Evolutionary conservation across 2,888 invertebrate species (phyloP).

Genomic region (Ganaspis brasiliensis): DNA sequence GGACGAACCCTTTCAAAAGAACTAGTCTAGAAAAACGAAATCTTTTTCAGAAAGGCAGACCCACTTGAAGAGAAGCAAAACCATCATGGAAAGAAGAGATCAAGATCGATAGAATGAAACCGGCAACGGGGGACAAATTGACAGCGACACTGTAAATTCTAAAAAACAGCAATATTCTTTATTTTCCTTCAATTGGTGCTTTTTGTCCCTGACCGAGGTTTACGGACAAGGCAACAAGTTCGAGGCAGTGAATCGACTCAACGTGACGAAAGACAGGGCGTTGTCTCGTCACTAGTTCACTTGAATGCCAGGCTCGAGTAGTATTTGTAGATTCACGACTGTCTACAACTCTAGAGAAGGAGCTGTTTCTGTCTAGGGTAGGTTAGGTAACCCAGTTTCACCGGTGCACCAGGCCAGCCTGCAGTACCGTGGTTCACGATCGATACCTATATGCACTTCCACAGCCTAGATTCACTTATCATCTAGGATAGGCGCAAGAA

Average conservation of each 20-base stretch:
- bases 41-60: too few species aligned
- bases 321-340: constrained; percentile 40
- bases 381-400: constrained; percentile 76
- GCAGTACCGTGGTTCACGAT: constrained; percentile 58
- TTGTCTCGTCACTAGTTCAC: constrained; percentile 49
- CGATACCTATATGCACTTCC: constrained; percentile 70
- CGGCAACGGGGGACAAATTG: too few species aligned
- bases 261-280: constrained; percentile 56
- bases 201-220: constrained; percentile 58
- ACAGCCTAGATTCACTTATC: constrained; percentile 69
- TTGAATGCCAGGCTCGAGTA: constrained; percentile 36
- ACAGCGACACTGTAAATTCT: too few species aligned
- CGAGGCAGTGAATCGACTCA: constrained; percentile 58
- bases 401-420: constrained; percentile 72
- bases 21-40: too few species aligned
- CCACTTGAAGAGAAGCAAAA: too few species aligned
- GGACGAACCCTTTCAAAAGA: too few species aligned
- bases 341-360: constrained; percentile 23
- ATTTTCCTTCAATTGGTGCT: neutral
- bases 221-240: constrained; percentile 54
- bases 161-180: neutral
- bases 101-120: too few species aligned
- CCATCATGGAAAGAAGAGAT: too few species aligned
- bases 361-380: constrained; percentile 56
- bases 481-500: constrained; percentile 70